These are phyloP conservation scores for Chrysaora quinquecirrha DNA, from an alignment of 30 jellyfish, hydroid and myxozoan species.

Conservation along the genomic window DNA sequence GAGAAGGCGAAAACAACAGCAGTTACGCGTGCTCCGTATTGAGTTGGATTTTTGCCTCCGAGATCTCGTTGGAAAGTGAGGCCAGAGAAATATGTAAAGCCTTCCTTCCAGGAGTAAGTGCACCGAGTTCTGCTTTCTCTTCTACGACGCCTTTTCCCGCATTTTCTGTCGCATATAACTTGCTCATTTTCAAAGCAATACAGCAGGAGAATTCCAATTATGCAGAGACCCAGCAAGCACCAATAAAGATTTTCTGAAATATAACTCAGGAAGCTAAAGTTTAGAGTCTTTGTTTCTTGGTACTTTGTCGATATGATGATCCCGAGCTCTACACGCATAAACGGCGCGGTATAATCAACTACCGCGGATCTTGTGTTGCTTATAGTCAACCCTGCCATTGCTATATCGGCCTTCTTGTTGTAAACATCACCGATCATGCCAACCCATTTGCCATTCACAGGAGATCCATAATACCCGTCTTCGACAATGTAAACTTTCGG, in stretches of 20 bases:
- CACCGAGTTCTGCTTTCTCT: neutral
- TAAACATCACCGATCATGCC: slow-evolving; percentile 89
- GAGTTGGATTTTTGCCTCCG: slow-evolving; percentile 86
- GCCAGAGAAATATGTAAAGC: slow-evolving; percentile 85
- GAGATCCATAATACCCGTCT: slow-evolving; percentile 80
- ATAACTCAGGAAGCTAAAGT: slow-evolving; percentile 67
- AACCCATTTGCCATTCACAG: slow-evolving; percentile 75
- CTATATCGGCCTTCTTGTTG: slow-evolving; percentile 80
- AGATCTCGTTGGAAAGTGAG: slow-evolving; percentile 86
- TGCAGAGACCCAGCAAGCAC: slow-evolving; percentile 40
- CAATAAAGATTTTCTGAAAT: slow-evolving; percentile 58
- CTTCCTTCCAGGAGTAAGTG: slow-evolving; percentile 56
- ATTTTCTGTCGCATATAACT: slow-evolving; percentile 7
- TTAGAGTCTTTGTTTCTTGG: slow-evolving; percentile 4
- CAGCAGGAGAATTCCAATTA: slow-evolving; percentile 47
- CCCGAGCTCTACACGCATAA: slow-evolving; percentile 56
- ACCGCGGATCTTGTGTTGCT: slow-evolving; percentile 47
- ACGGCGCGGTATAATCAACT: slow-evolving; percentile 73
- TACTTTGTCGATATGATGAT: slow-evolving; percentile 39
- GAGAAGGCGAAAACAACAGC: slow-evolving; percentile 82
- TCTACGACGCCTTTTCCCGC: neutral
- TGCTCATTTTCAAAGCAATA: slow-evolving; percentile 63
- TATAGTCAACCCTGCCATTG: slow-evolving; percentile 77
- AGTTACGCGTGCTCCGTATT: slow-evolving; percentile 77
- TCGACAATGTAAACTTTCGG: slow-evolving; percentile 65